Base-by-base conservation (phyloP, 2,888 invertebrate genomes). In the Idaea straminata region DNA sequence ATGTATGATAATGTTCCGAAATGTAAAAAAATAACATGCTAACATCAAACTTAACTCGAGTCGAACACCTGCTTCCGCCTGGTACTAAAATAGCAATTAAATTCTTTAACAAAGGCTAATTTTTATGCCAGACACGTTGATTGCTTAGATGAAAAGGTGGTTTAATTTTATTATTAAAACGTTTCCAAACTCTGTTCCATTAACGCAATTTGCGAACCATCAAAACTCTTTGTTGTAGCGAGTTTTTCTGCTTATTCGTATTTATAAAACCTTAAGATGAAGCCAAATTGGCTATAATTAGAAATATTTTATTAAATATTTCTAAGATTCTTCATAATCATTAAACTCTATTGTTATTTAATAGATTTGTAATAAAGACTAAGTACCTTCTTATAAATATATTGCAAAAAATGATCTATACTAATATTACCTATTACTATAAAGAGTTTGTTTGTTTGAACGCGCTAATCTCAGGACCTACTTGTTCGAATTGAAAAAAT, bases 31-130 rank as follows among this genome's bases (percentile, higher is more conserved):
- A 47, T 7, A 10, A 47, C 47, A 5, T 47, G 5, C 47, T 7
- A 47, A 47, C 47, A 2, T 47, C 47, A 47, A 47, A 47, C 47
- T 47, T 47, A 10, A 47, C 47, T 47, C 47, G 47, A 47, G 47
- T 47, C 47, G 47, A 47, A 47, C 47, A 47, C 47, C 47, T 47
- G 47, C 47, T 47, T 47, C 47, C 47, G 47, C 47, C 47, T 47
- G 47, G 47, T 47, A 10, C 47, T 47, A 47, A 47, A 47, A 47
- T 47, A 47, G 47, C 47, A 47, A 47, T 47, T 47, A 47, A 47
- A 47, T 47, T 47, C 47, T 5, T 47, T 47, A 47, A 47, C 47
- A 47, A 47, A 47, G 47, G 47, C 47, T 13, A 47, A 47, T 47
- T 47, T 47, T 47, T 47, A 47, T 47, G 47, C 47, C 47, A 47